Base-by-base conservation (phyloP, 1,140 invertebrate genomes). In the Formica exsecta region DNA sequence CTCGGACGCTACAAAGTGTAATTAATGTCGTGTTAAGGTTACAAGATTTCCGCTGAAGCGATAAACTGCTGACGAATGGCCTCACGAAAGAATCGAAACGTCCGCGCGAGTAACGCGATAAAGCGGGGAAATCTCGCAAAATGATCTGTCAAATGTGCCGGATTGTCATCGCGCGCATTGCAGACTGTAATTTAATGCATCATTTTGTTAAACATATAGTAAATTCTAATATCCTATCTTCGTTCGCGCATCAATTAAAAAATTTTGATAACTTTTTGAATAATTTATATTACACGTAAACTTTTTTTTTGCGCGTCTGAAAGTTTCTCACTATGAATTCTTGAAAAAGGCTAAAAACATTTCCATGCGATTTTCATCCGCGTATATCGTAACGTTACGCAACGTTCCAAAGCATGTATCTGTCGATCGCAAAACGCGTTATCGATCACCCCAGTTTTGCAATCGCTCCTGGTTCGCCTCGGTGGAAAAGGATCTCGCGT, bases 391-490 rank as follows among this genome's bases (percentile, higher is more conserved):
- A 8, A 38, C 25, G 25, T 73, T 71, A 25, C 38, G 41, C 44
- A 83, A 83, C 44, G 11, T 22, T 13, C 4, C 48, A 16, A 36
- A 79, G 22, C 62, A 25, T 6, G 48, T 54, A 77, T 62, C 65
- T 54, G 51, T 41, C 54, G 36, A 44, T 36, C 90, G 91, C 88
- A 85, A 88, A 88, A 88, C 48, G 86, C 89, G 90, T 91, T 92
- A 92, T 91, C 92, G 68, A 83, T 83, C 66, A 61, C 25, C 54
- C 19, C 68, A 16, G 87, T 86, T 64, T 90, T 88, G 87, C 66
- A 86, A 90, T 86, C 90, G 88, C 85, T 77, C 86, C 75, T 64
- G 73, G 71, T 77, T 87, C 70, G 36, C 54, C 87, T 83, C 77
- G n/a, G 65, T 87, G 77, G 86, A 89, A 90, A 91, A 83, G 68